phyloP scores from a whole-genome alignment of 2,113 vertebrate species.

The Capreolus pygargus region DNA sequence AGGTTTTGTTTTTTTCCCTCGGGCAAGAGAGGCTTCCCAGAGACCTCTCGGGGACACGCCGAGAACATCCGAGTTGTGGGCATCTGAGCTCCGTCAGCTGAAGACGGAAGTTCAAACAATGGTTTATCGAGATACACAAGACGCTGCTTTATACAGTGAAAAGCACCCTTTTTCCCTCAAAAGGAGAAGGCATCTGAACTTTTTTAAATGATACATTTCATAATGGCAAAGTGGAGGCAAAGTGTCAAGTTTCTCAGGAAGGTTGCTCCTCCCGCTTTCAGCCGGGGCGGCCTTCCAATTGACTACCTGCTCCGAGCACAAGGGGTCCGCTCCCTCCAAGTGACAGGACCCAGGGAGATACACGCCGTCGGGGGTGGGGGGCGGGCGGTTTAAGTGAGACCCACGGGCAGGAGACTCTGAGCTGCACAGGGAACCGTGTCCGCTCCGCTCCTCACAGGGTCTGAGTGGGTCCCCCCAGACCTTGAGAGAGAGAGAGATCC shows the following conservation, averaged over 20 bases:
- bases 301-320: constrained; percentile 32
- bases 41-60: constrained; percentile 77
- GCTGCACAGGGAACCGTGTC: constrained; percentile 68
- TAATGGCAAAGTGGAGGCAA: constrained; percentile 78
- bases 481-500: constrained; percentile 60
- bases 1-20: constrained; percentile 75
- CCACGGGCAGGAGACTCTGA: constrained; percentile 62
- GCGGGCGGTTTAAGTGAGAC: constrained; percentile 41
- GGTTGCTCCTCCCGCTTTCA: constrained; percentile 78
- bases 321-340: constrained; percentile 50
- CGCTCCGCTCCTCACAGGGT: constrained; percentile 55
- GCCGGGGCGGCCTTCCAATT: constrained; percentile 62
- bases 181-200: constrained; percentile 83
- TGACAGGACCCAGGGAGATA: constrained; percentile 47
- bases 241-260: constrained; percentile 94
- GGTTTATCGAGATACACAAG: constrained; percentile 86
- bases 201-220: constrained; percentile 76
- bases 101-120: constrained; percentile 94
- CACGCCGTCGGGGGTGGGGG: constrained; percentile 32
- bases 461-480: constrained; percentile 70
- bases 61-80: constrained; percentile 63
- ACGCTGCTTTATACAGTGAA: constrained; percentile 81
- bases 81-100: constrained; percentile 80
- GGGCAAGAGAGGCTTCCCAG: constrained; percentile 80
- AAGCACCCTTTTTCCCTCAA: constrained; percentile 85